Evolutionary conservation across 2,888 invertebrate species (phyloP), one percentile per base, ranked within the genome.

Genomic region (Thyatira batis): DNA sequence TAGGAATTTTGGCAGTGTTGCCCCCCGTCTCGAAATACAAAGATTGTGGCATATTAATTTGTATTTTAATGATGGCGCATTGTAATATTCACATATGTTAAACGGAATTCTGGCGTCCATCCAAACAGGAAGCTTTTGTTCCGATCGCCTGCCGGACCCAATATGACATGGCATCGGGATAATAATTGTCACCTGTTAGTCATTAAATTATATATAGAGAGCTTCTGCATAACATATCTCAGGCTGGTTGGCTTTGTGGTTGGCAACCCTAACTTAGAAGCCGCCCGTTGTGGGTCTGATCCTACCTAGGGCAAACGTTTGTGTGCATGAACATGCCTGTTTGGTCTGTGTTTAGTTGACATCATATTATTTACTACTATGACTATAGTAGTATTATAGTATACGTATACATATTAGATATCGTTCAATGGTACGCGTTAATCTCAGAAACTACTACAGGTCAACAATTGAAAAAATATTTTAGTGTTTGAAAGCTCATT

Each of bases 91-190:
- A 63, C 61, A 64, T 63, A 70, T 61, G 60, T 66, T 68, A 21
- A 28, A 65, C 52, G 57, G 56, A 43, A 53, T 66, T 63, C 62
- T 78, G 78, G 82, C 75, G 46, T 46, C n/a, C 52, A 52, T 73
- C 79, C 82, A 78, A 76, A 66, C 67, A 69, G 76, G 73, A 76
- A 76, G 69, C 67, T 68, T 76, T 75, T 69, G 64, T 65, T 59
- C 58, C 57, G 53, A 57, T 60, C 55, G 56, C 51, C 61, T 46
- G 61, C 44, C 23, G 53, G 55, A 39, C 52, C 57, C 55, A 54
- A 56, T 56, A 67, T 51, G 60, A 60, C 58, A 64, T 54, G 46
- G 57, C 57, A n/a, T 48, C 27, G 3, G 25, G n/a, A 17, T 54
- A 57, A 59, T 63, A 63, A 67, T 55, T 45, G 27, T 49, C 62